Conservation (phyloP, 2,888 invertebrate genomes). For the Tryphoninae sp. region DNA sequence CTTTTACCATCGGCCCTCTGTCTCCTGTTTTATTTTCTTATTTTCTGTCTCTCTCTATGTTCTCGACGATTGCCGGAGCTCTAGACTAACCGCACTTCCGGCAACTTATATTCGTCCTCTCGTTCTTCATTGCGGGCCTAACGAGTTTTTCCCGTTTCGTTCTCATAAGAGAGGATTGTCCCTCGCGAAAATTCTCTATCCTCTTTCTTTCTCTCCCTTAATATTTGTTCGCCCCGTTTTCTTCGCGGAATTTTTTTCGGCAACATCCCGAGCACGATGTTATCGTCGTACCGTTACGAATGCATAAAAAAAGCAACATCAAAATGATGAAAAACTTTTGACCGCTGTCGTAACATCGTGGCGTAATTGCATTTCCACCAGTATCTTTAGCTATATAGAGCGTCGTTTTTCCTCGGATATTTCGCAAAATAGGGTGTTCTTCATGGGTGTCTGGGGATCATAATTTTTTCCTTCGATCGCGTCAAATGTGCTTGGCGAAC, state of each 20-base stretch:
- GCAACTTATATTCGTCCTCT: slow-evolving; percentile 41
- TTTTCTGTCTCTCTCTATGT: not conserved
- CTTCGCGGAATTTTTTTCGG: not conserved
- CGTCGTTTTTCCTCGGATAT: slow-evolving; percentile 4
- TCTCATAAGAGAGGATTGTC: slow-evolving; percentile 21
- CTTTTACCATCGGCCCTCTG: slow-evolving; percentile 2
- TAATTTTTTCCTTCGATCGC: slow-evolving; percentile 39
- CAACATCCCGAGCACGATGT: not conserved
- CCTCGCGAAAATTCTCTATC: not conserved
- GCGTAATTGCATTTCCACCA: not conserved
- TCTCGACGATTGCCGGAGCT: slow-evolving; percentile 43
- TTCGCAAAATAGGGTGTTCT: not conserved
- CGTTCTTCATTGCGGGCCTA: slow-evolving; percentile 49
- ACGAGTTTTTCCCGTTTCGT: slow-evolving; percentile 55
- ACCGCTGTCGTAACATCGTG: not conserved
- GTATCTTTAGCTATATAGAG: not conserved
- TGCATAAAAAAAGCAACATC: not conserved
- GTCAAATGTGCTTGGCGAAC: slow-evolving; percentile 27
- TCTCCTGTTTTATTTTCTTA: slow-evolving; percentile 7
- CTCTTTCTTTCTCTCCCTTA: slow-evolving; percentile 3
- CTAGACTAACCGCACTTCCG: slow-evolving; percentile 53
- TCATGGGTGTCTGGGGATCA: not conserved
- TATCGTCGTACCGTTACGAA: slow-evolving; percentile 6
- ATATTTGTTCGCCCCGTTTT: not conserved
- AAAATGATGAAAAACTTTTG: not conserved